A percentile compares a stretch with the other conserved stretches of the same genome.
Conservation (phyloP, 1,140 invertebrate species). For the Papilio polyxenes region DNA sequence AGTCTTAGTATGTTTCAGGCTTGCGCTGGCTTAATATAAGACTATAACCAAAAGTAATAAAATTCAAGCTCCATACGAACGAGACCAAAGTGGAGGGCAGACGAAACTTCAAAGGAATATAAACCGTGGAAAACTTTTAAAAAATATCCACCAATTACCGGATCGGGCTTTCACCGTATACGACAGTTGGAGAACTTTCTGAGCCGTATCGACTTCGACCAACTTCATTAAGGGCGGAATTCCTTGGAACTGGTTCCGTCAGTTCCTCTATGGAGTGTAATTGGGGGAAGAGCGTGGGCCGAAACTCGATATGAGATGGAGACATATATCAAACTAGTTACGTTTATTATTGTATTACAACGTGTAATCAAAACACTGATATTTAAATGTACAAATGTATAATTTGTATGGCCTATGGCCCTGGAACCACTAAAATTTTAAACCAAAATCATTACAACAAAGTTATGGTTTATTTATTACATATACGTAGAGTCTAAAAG, state of each 20-base stretch:
- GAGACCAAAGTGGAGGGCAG: not conserved
- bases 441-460: not conserved
- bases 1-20: too few relatives aligned
- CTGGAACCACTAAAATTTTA: not conserved
- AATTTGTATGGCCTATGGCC: not conserved
- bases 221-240: conserved; percentile 36
- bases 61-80: conserved; percentile 8
- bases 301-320: conserved; percentile 7
- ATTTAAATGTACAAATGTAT: too few relatives aligned
- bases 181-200: conserved; percentile 9
- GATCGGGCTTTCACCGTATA: conserved; percentile 24
- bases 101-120: conserved; percentile 14
- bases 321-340: not conserved
- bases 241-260: conserved; percentile 18
- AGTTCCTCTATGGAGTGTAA: conserved; percentile 14
- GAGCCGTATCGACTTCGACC: conserved; percentile 18
- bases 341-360: not conserved
- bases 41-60: not conserved
- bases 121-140: conserved; percentile 2
- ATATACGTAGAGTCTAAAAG: not conserved
- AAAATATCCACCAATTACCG: conserved; percentile 16
- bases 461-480: not conserved
- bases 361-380: not conserved
- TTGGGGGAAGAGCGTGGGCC: conserved; percentile 18
- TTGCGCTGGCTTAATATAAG: not conserved